These are phyloP conservation scores for Cryptus viduatorius DNA, from an alignment of 2,888 invertebrate genomes.

Conservation along the genomic window DNA sequence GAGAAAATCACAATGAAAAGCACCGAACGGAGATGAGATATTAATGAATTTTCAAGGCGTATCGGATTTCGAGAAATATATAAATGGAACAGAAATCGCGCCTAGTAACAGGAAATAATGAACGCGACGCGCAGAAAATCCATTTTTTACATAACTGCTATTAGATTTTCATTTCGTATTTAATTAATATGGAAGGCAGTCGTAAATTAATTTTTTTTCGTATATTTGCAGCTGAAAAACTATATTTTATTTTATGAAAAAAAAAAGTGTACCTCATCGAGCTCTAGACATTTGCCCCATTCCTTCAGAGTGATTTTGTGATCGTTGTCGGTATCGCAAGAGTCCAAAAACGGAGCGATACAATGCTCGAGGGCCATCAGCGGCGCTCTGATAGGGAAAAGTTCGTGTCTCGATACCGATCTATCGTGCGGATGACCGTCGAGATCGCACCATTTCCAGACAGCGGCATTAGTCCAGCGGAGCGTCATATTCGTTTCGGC, in stretches of 20 bases:
- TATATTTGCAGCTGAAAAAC: not conserved
- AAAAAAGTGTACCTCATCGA: constrained; percentile 89
- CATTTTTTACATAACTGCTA: too few relatives aligned
- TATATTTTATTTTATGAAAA: not conserved
- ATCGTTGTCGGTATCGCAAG: constrained; percentile 95
- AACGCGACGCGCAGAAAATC: too few relatives aligned
- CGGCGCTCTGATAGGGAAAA: constrained; percentile 98
- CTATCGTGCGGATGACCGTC: constrained; percentile 96
- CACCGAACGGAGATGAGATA: too few relatives aligned
- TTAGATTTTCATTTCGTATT: not conserved
- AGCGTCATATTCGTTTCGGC: constrained; percentile 94
- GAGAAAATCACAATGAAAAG: too few relatives aligned
- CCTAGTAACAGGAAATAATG: too few relatives aligned
- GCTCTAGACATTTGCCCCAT: constrained; percentile 95
- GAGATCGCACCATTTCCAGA: constrained; percentile 99
- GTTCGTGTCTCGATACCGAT: constrained; percentile 95
- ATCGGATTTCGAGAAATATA: not conserved
- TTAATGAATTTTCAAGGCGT: too few relatives aligned
- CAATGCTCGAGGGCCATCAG: constrained; percentile 98
- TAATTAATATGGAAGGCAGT: too few relatives aligned
- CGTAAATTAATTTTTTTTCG: too few relatives aligned
- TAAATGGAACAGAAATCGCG: too few relatives aligned
- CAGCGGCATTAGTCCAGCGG: constrained; percentile 96
- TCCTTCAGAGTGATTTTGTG: constrained; percentile 96
- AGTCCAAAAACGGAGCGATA: constrained; percentile 97